Conservation (phyloP, 2,888 invertebrate species). For the Napeogenes inachia region DNA sequence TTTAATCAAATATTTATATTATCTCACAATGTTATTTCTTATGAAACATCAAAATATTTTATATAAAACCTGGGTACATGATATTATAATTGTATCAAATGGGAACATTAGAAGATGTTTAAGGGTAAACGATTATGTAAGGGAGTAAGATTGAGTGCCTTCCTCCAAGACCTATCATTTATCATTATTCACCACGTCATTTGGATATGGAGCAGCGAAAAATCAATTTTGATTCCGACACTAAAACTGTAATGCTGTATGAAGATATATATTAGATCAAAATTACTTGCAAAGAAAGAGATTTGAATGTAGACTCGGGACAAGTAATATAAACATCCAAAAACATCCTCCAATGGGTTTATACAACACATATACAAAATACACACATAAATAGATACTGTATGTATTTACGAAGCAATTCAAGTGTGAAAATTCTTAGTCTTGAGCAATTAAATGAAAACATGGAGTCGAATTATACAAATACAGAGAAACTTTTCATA, state of each 20-base stretch:
- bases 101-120: constrained; percentile 31
- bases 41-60: background rate
- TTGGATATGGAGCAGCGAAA: constrained; percentile 14
- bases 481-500: constrained; percentile 18
- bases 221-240: constrained; percentile 10
- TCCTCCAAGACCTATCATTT: constrained; percentile 26
- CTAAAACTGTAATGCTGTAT: constrained; percentile 1
- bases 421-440: background rate
- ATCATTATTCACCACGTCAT: constrained; percentile 24
- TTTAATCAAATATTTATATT: too few species aligned
- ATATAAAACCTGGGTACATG: constrained; percentile 1
- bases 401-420: background rate
- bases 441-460: background rate
- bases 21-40: background rate
- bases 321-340: too few species aligned
- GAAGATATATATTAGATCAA: background rate
- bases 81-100: constrained; percentile 26
- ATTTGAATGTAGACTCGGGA: too few species aligned
- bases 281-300: too few species aligned
- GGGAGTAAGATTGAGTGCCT: constrained; percentile 30
- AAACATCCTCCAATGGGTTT: too few species aligned
- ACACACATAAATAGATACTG: too few species aligned
- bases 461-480: constrained; percentile 8
- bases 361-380: background rate
- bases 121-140: constrained; percentile 31